Percentiles rank a stretch among this genome's conserved stretches.
phyloP scores from a whole-genome alignment of 2,888 invertebrate genomes.

The Nephrocerus scutellatus region DNA sequence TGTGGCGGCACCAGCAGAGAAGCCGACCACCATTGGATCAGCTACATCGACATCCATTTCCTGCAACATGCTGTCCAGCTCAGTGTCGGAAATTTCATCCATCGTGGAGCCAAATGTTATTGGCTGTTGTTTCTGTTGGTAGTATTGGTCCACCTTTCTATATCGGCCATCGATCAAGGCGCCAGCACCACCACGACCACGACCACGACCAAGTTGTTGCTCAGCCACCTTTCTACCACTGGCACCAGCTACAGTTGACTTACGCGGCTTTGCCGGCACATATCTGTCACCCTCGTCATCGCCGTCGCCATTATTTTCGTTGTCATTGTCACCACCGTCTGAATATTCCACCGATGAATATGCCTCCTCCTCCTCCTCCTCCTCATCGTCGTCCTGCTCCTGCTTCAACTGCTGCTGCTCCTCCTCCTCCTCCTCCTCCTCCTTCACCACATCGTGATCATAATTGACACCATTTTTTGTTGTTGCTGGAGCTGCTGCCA shows the following conservation, averaged over 20 bases:
- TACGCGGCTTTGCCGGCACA: too few species aligned
- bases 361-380: constrained; percentile 7
- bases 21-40: neutral
- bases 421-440: constrained; percentile 5
- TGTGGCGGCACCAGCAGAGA: too few species aligned
- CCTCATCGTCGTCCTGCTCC: constrained; percentile 2
- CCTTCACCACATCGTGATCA: constrained; percentile 1
- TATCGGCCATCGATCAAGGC: too few species aligned
- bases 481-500: neutral
- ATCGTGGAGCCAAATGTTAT: constrained; percentile 47
- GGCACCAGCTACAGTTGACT: too few species aligned
- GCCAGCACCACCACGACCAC: too few species aligned
- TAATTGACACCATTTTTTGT: neutral
- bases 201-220: too few species aligned
- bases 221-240: too few species aligned
- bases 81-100: constrained; percentile 48
- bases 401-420: constrained; percentile 1
- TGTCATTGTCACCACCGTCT: too few species aligned
- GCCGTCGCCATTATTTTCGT: too few species aligned
- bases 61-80: constrained; percentile 46
- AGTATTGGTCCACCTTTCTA: too few species aligned
- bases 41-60: constrained; percentile 46
- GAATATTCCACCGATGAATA: constrained; percentile 13
- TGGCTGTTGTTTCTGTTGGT: constrained; percentile 31
- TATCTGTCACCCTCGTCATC: too few species aligned